Base-by-base conservation (phyloP, 1,140 invertebrate genomes). In the Drosophila ohnishii region DNA sequence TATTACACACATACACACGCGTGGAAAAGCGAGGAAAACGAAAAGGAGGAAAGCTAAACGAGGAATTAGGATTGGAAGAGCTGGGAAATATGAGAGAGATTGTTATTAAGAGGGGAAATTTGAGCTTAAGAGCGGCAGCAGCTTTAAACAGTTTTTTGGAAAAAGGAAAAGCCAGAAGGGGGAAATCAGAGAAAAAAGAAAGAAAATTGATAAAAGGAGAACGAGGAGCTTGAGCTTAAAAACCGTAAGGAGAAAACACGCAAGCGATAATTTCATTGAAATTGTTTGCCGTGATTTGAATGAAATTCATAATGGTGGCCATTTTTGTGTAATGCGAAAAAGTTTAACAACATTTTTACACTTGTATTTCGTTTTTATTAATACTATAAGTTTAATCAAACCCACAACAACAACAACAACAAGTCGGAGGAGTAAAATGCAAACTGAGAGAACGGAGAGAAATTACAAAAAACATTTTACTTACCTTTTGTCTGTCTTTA, bases 231-330 rank as follows among this genome's bases (percentile, higher is more conserved):
- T 55, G 51, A 55, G 51, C 51, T 37, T 55, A 48, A 50, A 75
- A 78, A 61, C 40, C 44, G 59, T 65, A 67, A 47, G 37, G 42
- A 62, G 66, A 51, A 59, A 73, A 77, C 71, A 80, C 64, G 83
- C 64, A 75, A 65, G 60, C 73, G 61, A 61, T 78, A 37, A 86
- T 86, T 87, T 87, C 84, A 75, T 87, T 87, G 84, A 88, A 88
- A 87, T 84, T 88, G 85, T 88, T 88, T 88, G 78, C 87, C 82
- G 89, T 90, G 89, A 90, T 90, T 90, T 89, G 83, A 91, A 91
- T 91, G 86, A 90, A 91, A 91, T 91, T 91, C 90, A 81, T 91
- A 87, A 90, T 91, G 80, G 86, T 91, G 90, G 90, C 90, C 90
- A 91, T 91, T 85, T 72, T 80, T 80, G 70, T 83, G 79, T 81